Evolutionary conservation across 2,797 vertebrate species (phyloP), one percentile per base, ranked within the genome.

Genomic region (Epinephelus awoara): DNA sequence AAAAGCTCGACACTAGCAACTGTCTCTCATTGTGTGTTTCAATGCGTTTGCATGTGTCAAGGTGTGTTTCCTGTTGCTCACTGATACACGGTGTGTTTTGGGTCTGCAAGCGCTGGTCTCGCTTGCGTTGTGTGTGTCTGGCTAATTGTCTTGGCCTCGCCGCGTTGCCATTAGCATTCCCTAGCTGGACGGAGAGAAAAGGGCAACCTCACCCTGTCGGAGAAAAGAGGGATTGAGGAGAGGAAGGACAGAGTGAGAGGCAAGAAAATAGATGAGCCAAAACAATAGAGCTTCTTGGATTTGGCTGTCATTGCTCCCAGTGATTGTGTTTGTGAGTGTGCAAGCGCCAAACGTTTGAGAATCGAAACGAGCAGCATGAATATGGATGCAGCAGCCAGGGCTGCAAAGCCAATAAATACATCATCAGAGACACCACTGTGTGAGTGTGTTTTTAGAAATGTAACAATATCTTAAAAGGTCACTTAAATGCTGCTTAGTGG

Each of bases 261-360:
- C 2, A 3, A 72, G 69, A 72, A 72, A 85, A 72, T 27, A 65
- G 56, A 89, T 38, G 74, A 87, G 75, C 55, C 79, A 52, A 72
- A 90, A 92, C 86, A 88, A 86, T 67, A 1, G 77, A 9, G 57
- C 67, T 18, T 61, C 73, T 68, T 63, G 77, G 57, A 79, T 78
- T 83, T 76, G 75, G 67, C 68, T 21, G 72, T 54, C 40, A n/a
- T 62, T 42, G 67, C 51, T 57, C 44, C 21, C 44, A 25, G 61
- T 40, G 19, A 51, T 44, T 83, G 71, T 68, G 72, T 65, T n/a
- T 51, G 63, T 47, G 79, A 55, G 29, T 63, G 55, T 52, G 44
- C 14, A 44, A 0, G 34, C 0, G 38, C 44, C 61, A 72, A 44
- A 55, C 11, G n/a, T 72, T 49, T 38, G 49, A 75, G 77, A 66